Base-by-base conservation (phyloP, 2,797 vertebrate species). In the Ceryle rudis region DNA sequence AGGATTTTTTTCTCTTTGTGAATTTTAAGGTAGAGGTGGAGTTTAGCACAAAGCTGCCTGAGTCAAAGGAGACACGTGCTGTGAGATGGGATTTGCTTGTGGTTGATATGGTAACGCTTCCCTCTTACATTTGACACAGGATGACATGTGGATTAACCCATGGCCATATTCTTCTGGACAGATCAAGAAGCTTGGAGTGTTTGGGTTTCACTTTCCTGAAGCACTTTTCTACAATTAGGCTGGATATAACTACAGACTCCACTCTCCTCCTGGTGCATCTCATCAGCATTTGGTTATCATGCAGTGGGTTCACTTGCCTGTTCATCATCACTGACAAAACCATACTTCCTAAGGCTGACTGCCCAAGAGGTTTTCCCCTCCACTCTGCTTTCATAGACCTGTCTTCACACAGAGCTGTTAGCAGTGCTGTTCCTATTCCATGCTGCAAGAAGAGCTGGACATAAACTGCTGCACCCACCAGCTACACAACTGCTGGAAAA, bases 391-490 rank as follows among this genome's bases (percentile, higher is more conserved):
- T 46, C 47, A 19, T 2, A 47, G 46, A 23, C 11, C 23, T 73
- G 47, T 13, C 37, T 77, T 83, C 14, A 20, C 46, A 64, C 41
- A 33, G 71, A 46, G 14, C 35, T 73, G 58, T 11, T 39, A 31
- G 29, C 2, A 5, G 39, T 16, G 14, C 69, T 29, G 4, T 23
- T 21, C 20, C 28, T 9, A 62, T 23, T 5, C 0, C 18, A 9
- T 15, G 31, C 55, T 67, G 39, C 67, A 78, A 60, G 29, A 62
- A 16, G 31, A 78, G 72, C 55, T 0, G 0, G 51, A 16, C 41
- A 35, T 15, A 41, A 52, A 60, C 44, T 72, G 52, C 51, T 67
- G 61, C 37, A 42, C 21, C 37, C 41, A 54, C 10, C 69, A 47
- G 31, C 21, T 26, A 21, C 44, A 60, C 7, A 41, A 37, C 22